Base-by-base conservation (phyloP, 1,140 invertebrate genomes). In the Prorops nasuta region DNA sequence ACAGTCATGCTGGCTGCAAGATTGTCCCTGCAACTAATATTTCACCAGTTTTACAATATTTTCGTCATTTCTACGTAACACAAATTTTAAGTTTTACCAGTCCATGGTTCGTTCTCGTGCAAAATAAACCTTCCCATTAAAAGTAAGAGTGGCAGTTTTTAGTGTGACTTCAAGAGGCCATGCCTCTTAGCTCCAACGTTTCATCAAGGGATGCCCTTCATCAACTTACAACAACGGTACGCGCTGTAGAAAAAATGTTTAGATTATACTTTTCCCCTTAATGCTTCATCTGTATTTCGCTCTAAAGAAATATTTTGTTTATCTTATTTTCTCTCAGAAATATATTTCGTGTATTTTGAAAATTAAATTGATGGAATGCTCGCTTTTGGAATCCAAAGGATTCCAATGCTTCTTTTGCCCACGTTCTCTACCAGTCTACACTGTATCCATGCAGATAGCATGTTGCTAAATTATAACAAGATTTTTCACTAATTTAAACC, bases 141-240 rank as follows among this genome's bases (percentile, higher is more conserved):
- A 18, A 18, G 36, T 12, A 20, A 17, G 48, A 36, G 22, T 17
- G 37, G 34, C 36, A n/a, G n/a, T n/a, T n/a, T n/a, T 58, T 40
- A 42, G 40, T 37, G 38, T 54, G 19, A 46, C 34, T 40, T 38
- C 35, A 50, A 47, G 24, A n/a, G 35, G 49, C 41, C 40, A 64
- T 66, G 64, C 54, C 63, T 17, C 44, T 51, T 31, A 42, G 48
- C 45, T 55, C 60, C 19, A 49, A 46, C 37, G 32, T 14, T 20
- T 55, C 55, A 8, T 66, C 64, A 40, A 63, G 62, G 54, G 57
- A 66, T 39, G 58, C 51, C 16, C 44, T 66, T 14, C 41, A 58
- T 39, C 53, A 51, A 14, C 32, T 52, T n/a, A 44, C 54, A 4
- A 44, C 53, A 10, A 15, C 56, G 60, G 63, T 66, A 38, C 28